phyloP scores from a whole-genome alignment of 1,140 invertebrate species.

The Apis laboriosa region DNA sequence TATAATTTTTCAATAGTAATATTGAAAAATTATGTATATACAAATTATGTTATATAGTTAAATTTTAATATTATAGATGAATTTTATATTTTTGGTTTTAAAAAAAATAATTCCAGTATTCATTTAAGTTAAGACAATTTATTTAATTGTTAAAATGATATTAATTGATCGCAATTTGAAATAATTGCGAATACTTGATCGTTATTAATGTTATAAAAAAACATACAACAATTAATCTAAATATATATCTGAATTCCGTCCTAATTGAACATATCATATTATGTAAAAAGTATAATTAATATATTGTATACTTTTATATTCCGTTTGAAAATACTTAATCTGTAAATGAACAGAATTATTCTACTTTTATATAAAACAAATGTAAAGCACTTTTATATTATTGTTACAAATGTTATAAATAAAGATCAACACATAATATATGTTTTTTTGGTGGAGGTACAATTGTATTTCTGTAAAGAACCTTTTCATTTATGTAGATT shows the following conservation, averaged over 20 bases:
- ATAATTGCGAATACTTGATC: conserved; percentile 14
- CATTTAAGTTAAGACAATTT: conserved; percentile 10
- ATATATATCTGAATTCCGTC: conserved; percentile 61
- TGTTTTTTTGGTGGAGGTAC: conserved; percentile 32
- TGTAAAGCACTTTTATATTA: conserved; percentile 66
- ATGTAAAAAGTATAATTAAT: conserved; percentile 59
- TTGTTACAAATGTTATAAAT: conserved; percentile 63
- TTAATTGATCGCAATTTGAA: conserved; percentile 6
- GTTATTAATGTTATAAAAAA: conserved; percentile 39
- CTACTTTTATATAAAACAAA: conserved; percentile 59
- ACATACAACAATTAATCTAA: conserved; percentile 43
- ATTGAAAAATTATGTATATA: conserved; percentile 14
- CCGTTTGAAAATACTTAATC: conserved; percentile 51
- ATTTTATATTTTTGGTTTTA: background rate
- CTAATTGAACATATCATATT: conserved; percentile 56
- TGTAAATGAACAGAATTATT: conserved; percentile 55
- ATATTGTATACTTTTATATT: conserved; percentile 66
- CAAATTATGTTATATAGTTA: conserved; percentile 16
- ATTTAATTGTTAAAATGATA: conserved; percentile 6
- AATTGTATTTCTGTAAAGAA: conserved; percentile 23
- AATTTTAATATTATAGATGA: background rate
- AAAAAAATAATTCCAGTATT: background rate
- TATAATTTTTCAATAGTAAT: conserved; percentile 5
- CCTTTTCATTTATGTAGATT: conserved; percentile 29
- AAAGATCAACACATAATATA: conserved; percentile 52